Percentiles rank a stretch among this genome's conserved stretches.
Evolutionary conservation across 2,113 vertebrate genomes (phyloP).

Genomic region (Chaetorhynchus papuensis): DNA sequence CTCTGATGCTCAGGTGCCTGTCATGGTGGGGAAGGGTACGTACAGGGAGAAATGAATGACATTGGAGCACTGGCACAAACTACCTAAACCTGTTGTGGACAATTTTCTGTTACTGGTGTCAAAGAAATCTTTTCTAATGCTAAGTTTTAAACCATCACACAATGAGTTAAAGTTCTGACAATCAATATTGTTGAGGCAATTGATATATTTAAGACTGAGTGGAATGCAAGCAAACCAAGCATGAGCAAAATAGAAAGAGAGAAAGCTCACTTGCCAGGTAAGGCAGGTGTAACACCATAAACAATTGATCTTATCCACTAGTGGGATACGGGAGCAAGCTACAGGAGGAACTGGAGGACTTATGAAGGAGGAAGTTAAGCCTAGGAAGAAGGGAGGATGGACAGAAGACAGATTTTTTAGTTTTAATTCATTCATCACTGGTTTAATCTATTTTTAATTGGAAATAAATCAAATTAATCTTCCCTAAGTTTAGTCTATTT

Average conservation of each 20-base stretch:
- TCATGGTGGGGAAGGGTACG: neutral
- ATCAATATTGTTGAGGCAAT: neutral
- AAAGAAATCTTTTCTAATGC: neutral
- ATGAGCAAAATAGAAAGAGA: accelerated
- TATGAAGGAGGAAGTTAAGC: neutral
- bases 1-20: neutral
- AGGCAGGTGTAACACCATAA: neutral
- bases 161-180: neutral
- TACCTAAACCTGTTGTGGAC: neutral
- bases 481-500: neutral
- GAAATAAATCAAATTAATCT: neutral
- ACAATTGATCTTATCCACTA: neutral
- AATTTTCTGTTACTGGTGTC: neutral
- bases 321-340: neutral
- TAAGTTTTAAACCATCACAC: neutral
- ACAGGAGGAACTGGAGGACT: neutral
- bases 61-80: neutral
- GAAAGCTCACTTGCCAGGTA: neutral
- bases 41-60: neutral
- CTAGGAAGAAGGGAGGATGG: neutral
- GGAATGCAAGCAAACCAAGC: neutral
- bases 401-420: neutral
- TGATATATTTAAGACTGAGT: neutral
- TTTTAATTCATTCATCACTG: neutral
- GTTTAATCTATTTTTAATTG: neutral